A percentile compares a stretch with the other conserved stretches of the same genome.
Conservation (phyloP, 2,888 invertebrate species). For the Adela reaumurella region DNA sequence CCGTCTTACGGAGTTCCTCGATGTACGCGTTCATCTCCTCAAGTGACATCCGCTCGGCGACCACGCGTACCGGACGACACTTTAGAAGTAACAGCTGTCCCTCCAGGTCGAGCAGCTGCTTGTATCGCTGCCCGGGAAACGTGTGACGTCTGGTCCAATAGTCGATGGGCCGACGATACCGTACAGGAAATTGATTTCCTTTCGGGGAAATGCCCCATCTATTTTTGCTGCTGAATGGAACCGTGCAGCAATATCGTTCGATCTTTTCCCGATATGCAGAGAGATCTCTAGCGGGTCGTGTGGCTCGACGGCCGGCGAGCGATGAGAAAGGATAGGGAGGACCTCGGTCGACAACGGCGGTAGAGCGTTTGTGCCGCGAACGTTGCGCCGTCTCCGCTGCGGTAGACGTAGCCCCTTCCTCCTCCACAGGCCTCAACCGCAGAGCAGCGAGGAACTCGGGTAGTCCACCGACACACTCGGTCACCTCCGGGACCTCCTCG, state of each 20-base stretch:
- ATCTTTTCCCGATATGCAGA: constrained; percentile 35
- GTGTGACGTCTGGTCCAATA: constrained; percentile 41
- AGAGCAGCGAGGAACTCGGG: constrained; percentile 39
- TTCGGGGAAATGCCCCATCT: constrained; percentile 31
- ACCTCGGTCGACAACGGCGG: constrained; percentile 34
- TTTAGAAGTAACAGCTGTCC: constrained; percentile 48
- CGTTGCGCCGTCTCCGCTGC: constrained; percentile 12
- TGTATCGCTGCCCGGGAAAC: constrained; percentile 41
- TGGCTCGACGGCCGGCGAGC: constrained; percentile 40
- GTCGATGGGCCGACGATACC: constrained; percentile 42
- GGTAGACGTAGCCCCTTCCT: constrained; percentile 13
- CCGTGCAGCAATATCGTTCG: constrained; percentile 38
- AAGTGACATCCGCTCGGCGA: constrained; percentile 36
- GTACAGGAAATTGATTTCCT: constrained; percentile 34
- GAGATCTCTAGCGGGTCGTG: constrained; percentile 26
- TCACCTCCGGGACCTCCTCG: constrained; percentile 19
- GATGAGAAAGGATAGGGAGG: constrained; percentile 50
- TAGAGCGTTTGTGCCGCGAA: constrained; percentile 30
- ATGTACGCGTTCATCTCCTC: constrained; percentile 40
- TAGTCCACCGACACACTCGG: constrained; percentile 25
- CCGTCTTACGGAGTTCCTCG: constrained; percentile 27
- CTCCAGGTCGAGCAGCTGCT: constrained; percentile 36
- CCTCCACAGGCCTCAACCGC: constrained; percentile 26
- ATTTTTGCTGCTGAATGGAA: constrained; percentile 27
- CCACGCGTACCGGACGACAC: constrained; percentile 46